These are phyloP conservation scores for Mizuhopecten yessoensis DNA, from an alignment of 1,140 invertebrate genomes.

Conservation along the genomic window DNA sequence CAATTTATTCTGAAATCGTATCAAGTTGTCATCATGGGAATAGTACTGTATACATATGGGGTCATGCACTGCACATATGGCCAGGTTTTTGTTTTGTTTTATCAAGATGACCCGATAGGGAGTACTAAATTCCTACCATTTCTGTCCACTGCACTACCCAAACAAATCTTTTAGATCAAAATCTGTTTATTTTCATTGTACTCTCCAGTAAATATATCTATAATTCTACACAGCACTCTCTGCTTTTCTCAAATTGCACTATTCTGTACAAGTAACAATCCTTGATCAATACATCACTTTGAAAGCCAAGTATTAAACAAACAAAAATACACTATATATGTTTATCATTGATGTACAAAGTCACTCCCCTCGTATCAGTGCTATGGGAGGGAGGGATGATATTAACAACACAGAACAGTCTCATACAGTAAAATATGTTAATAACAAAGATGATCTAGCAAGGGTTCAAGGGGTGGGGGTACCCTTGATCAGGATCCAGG, in stretches of 20 bases:
- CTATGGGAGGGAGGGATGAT: too few relatives aligned
- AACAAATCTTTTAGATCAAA: background rate
- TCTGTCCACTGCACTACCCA: background rate
- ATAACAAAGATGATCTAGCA: too few relatives aligned
- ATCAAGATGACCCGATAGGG: background rate
- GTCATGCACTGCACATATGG: slow-evolving; percentile 37
- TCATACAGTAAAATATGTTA: too few relatives aligned
- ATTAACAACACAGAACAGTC: too few relatives aligned
- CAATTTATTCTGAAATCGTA: background rate
- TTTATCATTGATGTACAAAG: too few relatives aligned
- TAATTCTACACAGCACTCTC: background rate
- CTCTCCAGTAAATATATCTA: background rate
- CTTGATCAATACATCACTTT: too few relatives aligned
- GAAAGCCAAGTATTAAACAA: too few relatives aligned
- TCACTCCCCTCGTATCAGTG: too few relatives aligned
- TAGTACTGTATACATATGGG: background rate
- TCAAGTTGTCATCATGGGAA: background rate
- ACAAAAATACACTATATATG: too few relatives aligned
- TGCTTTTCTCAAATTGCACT: background rate
- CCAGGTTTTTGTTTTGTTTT: background rate
- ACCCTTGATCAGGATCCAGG: too few relatives aligned
- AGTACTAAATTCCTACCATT: background rate
- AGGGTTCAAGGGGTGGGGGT: too few relatives aligned
- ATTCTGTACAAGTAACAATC: background rate
- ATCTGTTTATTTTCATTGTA: background rate